Evolutionary conservation across 2,113 vertebrate genomes (phyloP), one percentile per base, ranked within the genome.

Genomic region (Numenius arquata): DNA sequence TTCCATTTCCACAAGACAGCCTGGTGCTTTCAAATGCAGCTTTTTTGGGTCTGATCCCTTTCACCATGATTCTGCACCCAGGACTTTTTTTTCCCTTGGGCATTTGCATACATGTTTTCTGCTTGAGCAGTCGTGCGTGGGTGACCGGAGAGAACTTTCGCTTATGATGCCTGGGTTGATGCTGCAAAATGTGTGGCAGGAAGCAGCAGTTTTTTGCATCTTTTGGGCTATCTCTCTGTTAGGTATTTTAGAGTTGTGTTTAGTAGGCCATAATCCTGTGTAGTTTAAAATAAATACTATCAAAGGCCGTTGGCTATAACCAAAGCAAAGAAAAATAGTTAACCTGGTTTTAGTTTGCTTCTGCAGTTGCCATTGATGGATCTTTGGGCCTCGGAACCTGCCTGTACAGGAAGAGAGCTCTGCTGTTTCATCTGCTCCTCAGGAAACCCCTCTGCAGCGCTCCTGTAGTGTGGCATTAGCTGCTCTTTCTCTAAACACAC

Each of bases 61-160:
- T 59, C 58, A 56, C 16, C 59, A 5, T 21, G 30, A 47, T 79
- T 18, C 62, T 72, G 79, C 38, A n/a, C 62, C 38, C 52, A 15
- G 15, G 40, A 34, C 16, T 55, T 13, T 78, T 86, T 62, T 58
- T 52, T 40, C 55, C 36, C 61, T 38, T 19, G 12, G 50, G 6
- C 5, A 30, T 96, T 95, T 92, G 71, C 78, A 41, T 90, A 18
- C 0, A 0, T 53, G 14, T 63, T 6, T 59, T 74, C 52, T 84
- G 80, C 86, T 71, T 88, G 84, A 84, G 79, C 76, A 87, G 68
- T 19, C 50, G 73, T 73, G 41, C 1, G 0, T 85, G 79, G 63
- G 72, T 90, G 93, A 93, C 88, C 45, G 5, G 50, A 82, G 78
- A 91, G 63, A 80, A 90, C 85, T 96, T 96, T 91, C 23, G 3